Evolutionary conservation across 2,888 invertebrate species (phyloP).

Genomic region (Cataglyphis albicans): DNA sequence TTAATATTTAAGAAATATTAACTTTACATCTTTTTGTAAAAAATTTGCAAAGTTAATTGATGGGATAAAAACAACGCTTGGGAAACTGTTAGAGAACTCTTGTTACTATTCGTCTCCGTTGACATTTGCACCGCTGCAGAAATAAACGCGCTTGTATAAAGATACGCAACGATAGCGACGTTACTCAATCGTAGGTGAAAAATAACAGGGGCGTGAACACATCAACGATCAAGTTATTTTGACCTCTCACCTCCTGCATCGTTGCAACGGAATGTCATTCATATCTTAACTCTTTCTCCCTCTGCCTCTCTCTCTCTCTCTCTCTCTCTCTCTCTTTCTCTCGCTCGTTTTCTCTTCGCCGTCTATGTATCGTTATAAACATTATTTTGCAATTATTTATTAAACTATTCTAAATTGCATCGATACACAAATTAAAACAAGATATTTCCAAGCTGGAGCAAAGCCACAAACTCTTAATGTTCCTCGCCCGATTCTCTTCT

Average conservation of each 20-base stretch:
- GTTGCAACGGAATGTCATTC: conserved; percentile 3
- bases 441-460: neutral
- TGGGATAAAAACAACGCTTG: neutral
- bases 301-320: no score
- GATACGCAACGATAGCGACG: conserved; percentile 47
- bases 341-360: no score
- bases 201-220: conserved; percentile 57
- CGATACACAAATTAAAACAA: neutral
- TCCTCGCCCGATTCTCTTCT: neutral
- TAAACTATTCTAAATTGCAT: conserved; percentile 5
- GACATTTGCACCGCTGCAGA: conserved; percentile 26
- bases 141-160: conserved; percentile 59
- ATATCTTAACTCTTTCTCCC: conserved; percentile 32
- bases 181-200: conserved; percentile 63
- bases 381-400: conserved; percentile 21
- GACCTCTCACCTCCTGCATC: conserved; percentile 57
- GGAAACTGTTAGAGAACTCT: neutral
- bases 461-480: neutral
- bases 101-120: neutral
- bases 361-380: no score
- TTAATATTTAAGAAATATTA: neutral
- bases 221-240: conserved; percentile 66
- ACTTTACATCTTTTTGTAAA: neutral
- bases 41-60: neutral
- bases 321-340: no score